These are phyloP conservation scores for Berghia stephanieae DNA, from an alignment of 1,140 invertebrate genomes.

Conservation along the genomic window DNA sequence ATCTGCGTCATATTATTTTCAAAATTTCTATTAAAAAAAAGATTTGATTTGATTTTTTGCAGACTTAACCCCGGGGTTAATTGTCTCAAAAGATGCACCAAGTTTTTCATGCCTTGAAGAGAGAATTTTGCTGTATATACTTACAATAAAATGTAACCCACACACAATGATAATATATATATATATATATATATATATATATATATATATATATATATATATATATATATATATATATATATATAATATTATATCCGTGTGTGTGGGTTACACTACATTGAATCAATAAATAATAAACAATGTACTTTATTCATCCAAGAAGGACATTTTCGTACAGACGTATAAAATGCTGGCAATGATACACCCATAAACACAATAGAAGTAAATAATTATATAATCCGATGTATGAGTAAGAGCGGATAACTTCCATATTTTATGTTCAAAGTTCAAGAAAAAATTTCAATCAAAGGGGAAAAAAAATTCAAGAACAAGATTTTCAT, in stretches of 20 bases:
- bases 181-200: conserved; percentile 21
- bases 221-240: background rate
- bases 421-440: no score
- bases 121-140: background rate
- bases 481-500: no score
- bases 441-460: no score
- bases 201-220: background rate
- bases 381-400: no score
- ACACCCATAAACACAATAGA: no score
- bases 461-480: no score
- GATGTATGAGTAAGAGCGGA: no score
- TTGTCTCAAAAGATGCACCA: background rate
- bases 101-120: background rate
- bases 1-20: background rate
- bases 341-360: no score
- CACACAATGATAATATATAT: background rate
- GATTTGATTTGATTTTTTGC: background rate
- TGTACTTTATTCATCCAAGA: no score
- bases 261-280: no score
- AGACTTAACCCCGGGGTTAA: background rate
- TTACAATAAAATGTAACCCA: background rate
- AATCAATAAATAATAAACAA: no score
- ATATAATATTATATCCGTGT: background rate
- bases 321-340: no score
- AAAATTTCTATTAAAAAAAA: background rate